phyloP scores from a whole-genome alignment of 2,797 vertebrate species.

The Cottoperca gobio region DNA sequence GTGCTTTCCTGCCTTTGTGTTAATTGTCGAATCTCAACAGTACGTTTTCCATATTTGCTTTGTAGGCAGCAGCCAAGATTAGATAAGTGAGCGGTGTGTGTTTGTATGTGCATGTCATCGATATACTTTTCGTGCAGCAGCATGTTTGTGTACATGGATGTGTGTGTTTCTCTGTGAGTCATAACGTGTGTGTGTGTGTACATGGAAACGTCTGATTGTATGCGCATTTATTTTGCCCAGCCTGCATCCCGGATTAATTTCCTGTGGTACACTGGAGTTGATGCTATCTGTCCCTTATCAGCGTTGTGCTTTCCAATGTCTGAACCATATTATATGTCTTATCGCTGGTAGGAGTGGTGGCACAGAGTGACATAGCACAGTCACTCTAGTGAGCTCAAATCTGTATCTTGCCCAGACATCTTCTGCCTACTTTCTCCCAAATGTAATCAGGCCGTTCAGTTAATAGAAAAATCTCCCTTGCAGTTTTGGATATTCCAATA shows the following conservation, averaged over 20 bases:
- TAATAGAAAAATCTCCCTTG: constrained; percentile 35
- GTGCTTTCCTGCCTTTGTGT: constrained; percentile 36
- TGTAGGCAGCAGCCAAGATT: constrained; percentile 52
- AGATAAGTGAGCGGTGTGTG: constrained; percentile 37
- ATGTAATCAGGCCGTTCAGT: constrained; percentile 13
- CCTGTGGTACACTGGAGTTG: constrained; percentile 64
- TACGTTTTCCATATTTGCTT: constrained; percentile 46
- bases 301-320: constrained; percentile 59
- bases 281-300: constrained; percentile 70
- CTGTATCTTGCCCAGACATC: constrained; percentile 60
- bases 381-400: constrained; percentile 25
- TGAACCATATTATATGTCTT: constrained; percentile 55
- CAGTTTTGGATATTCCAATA: constrained; percentile 18
- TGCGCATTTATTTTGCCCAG: constrained; percentile 54
- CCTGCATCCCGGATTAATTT: constrained; percentile 71
- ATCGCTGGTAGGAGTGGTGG: constrained; percentile 35
- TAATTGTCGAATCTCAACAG: constrained; percentile 46
- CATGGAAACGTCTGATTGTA: constrained; percentile 9
- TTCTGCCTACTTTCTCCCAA: constrained; percentile 19
- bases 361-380: constrained; percentile 21
- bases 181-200: constrained; percentile 19
- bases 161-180: constrained; percentile 22
- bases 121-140: not conserved
- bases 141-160: constrained; percentile 5
- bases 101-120: constrained; percentile 8